Conservation (phyloP, 2,797 vertebrate species). For the Sphenopsis melanotis region DNA sequence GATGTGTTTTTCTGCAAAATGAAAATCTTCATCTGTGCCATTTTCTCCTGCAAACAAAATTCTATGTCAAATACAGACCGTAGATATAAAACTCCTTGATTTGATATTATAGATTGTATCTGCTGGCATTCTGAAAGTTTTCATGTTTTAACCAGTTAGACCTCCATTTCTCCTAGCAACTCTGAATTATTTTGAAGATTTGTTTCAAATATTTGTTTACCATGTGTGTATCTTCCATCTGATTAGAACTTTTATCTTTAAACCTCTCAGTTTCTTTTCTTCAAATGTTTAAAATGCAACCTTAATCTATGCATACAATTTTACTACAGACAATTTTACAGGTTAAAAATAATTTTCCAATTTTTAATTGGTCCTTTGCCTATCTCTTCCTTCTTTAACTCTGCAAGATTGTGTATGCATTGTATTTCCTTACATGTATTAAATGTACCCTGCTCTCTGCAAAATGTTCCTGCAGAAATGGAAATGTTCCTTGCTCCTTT, state of each 20-base stretch:
- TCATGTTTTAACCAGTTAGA: background rate
- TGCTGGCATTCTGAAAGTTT: background rate
- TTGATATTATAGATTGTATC: background rate
- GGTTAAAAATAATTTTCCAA: background rate
- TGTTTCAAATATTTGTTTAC: background rate
- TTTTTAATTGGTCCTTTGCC: background rate
- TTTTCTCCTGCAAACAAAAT: background rate
- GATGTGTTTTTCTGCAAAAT: background rate
- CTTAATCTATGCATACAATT: background rate
- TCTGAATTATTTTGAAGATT: background rate
- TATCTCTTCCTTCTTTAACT: background rate
- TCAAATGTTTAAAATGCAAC: background rate
- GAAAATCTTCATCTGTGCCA: background rate
- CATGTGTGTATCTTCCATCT: background rate
- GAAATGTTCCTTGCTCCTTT: background rate
- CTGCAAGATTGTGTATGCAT: background rate
- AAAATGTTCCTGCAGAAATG: background rate
- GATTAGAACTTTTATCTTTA: background rate
- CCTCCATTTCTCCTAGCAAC: background rate
- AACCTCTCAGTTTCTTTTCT: background rate
- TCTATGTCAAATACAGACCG: background rate
- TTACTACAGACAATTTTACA: background rate
- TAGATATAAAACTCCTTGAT: background rate
- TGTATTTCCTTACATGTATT: background rate
- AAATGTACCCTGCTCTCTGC: background rate